Base-by-base conservation (phyloP, 2,113 vertebrate species). In the Progne subis region DNA sequence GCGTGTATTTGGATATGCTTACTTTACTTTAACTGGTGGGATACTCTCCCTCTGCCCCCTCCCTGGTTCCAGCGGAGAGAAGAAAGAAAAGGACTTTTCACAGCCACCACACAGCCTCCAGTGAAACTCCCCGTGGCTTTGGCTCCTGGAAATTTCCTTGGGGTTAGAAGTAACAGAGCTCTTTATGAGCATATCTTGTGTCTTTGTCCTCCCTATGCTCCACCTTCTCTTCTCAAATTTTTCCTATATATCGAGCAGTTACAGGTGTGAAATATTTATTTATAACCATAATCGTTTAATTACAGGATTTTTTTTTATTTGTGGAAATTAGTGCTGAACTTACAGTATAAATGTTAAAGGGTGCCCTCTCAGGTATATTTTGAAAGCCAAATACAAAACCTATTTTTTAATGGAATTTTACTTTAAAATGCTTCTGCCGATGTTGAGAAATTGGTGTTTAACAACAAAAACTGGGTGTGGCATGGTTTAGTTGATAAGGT, bases 1-100 rank as follows among this genome's bases (percentile, higher is more conserved):
- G 90, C 47, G 12, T 75, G 82, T 79, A 78, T 97, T 96, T 94
- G 37, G 34, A 79, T 96, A 77, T 92, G 90, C 86, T 97, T 95
- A 32, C 95, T 97, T 97, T 79, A n/a, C 79, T 95, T 95, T 50
- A 70, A 89, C 77, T 88, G 41, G 81, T 44, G 59, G 63, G 94
- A 77, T 31, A 2, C 63, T 70, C 10, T 50, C 71, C 72, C 75
- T 82, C 81, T 46, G 78, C 28, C 63, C 81, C 23, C 5, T 56
- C 74, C 53, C 56, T 47, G 39, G 32, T 70, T 87, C 56, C 88
- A 29, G 69, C 11, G 47, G 65, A 76, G 41, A 88, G 69, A 61
- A 55, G 90, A 39, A 60, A 55, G 24, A 80, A 88, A 56, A 67
- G 7, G 7, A 37, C 44, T 65, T 67, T 59, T 26, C 9, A 53